Base-by-base conservation (phyloP, 2,113 vertebrate genomes). In the Myotis lucifugus region DNA sequence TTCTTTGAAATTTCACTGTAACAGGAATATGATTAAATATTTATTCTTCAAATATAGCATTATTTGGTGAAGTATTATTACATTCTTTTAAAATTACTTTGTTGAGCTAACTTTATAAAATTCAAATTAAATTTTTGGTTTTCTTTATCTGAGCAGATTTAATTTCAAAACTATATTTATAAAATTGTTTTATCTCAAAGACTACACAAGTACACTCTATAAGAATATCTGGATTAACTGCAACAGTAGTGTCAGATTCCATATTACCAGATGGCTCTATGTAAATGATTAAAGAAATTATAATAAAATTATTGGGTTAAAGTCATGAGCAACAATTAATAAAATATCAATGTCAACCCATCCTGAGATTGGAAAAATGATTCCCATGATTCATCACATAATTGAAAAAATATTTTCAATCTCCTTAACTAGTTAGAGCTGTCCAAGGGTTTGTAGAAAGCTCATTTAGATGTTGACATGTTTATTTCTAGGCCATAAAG, bases 401-500 rank as follows among this genome's bases (percentile, higher is more conserved):
- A 82, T 95, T 95, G 90, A 37, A 70, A 94, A 72, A 74, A 27
- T 21, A 77, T 15, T 85, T 54, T 48, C 13, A 94, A 10, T 37
- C 88, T 96, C 8, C 70, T 89, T 90, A 93, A 8, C 91, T 96
- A 64, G 42, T 64, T 84, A 48, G 9, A 91, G 2, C 64, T 96
- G 77, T 56, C 61, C 96, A 93, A 96, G 96, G 96, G 94, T 95
- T 96, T 97, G 50, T 97, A 96, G 72, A 42, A 92, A 95, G 34
- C 42, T 97, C 3, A 40, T 91, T 97, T 96, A 96, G 17, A 92
- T 95, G 85, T 77, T 95, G 92, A 88, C 91, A 82, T 78, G 32
- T 97, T 98, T 78, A 88, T 97, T 97, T 97, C 82, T 67, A 59
- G 96, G 85, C 69, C 78, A 88, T 94, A 94, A 64, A 83, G 34